Percentiles rank a stretch among this genome's conserved stretches.
These are phyloP conservation scores for Onychostoma macrolepis DNA, from an alignment of 2,113 vertebrate genomes.

Conservation along the genomic window DNA sequence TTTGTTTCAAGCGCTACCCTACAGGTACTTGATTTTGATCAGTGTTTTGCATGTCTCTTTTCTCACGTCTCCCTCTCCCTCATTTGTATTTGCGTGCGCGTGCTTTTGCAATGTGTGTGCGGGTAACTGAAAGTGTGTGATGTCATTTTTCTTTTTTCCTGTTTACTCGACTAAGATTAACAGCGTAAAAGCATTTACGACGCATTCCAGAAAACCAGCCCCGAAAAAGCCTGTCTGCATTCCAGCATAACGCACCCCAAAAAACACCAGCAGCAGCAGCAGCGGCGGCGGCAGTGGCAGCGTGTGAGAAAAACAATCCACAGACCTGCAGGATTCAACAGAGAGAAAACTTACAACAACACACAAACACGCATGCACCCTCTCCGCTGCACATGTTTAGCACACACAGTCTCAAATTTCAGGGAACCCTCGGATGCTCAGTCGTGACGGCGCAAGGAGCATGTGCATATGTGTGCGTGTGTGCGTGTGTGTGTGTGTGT, in stretches of 20 bases:
- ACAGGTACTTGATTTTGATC: constrained; percentile 55
- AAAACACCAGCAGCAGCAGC: constrained; percentile 53
- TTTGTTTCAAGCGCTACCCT: constrained; percentile 34
- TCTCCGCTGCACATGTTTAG: constrained; percentile 61
- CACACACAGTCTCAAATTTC: constrained; percentile 69
- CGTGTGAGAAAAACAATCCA: constrained; percentile 62
- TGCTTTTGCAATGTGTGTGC: constrained; percentile 38
- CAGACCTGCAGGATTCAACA: constrained; percentile 60
- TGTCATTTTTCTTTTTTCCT: constrained; percentile 41
- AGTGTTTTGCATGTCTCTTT: constrained; percentile 27
- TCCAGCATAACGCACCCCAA: constrained; percentile 57
- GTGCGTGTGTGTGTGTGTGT: constrained; percentile 28
- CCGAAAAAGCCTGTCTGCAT: constrained; percentile 59
- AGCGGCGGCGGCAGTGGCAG: constrained; percentile 34
- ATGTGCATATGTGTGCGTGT: constrained; percentile 27
- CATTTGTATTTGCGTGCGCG: constrained; percentile 56
- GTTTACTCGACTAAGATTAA: constrained; percentile 60
- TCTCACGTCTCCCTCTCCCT: constrained; percentile 57
- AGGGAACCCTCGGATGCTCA: constrained; percentile 55
- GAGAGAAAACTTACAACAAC: constrained; percentile 60
- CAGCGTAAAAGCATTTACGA: constrained; percentile 59
- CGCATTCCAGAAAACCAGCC: constrained; percentile 69
- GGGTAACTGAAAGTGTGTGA: constrained; percentile 33
- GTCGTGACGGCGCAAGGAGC: constrained; percentile 52
- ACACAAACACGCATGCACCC: constrained; percentile 35